Conservation (phyloP, 92 coral and sea anemone genomes). For the Palythoa caribaeorum region DNA sequence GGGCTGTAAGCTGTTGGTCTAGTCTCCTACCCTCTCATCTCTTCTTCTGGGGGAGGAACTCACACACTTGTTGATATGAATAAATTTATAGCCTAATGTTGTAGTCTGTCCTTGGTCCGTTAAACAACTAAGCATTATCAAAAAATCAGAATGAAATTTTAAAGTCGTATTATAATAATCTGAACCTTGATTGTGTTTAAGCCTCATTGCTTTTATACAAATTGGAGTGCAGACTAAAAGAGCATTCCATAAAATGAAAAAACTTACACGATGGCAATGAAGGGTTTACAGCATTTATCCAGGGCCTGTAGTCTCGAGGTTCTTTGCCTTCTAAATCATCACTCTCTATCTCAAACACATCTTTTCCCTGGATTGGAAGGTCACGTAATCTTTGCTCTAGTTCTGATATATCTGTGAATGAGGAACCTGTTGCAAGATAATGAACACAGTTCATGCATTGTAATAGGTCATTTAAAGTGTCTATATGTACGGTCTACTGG, state of each 20-base stretch:
- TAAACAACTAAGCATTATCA: no score
- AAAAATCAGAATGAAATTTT: no score
- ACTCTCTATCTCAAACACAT: conserved; percentile 48
- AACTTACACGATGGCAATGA: conserved; percentile 94
- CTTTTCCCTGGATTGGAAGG: conserved; percentile 74
- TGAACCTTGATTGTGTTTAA: no score
- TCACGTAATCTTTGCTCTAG: conserved; percentile 87
- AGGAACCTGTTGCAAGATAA: conserved; percentile 7
- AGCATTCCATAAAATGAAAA: no score
- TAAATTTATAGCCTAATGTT: no score
- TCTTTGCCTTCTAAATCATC: conserved; percentile 61
- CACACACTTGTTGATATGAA: no score
- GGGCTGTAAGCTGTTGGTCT: no score
- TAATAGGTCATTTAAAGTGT: neutral
- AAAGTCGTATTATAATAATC: no score
- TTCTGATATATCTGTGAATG: conserved; percentile 91
- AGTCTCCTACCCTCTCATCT: no score
- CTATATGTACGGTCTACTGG: neutral
- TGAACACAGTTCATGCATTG: neutral
- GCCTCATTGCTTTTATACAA: no score
- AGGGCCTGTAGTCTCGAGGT: conserved; percentile 84
- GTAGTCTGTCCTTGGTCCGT: no score
- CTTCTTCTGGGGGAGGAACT: no score
- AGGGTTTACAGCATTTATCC: conserved; percentile 77
- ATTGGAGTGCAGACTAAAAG: neutral